These are phyloP conservation scores for Pseudomyrmex cubaensis DNA, from an alignment of 1,140 invertebrate genomes.

Conservation along the genomic window DNA sequence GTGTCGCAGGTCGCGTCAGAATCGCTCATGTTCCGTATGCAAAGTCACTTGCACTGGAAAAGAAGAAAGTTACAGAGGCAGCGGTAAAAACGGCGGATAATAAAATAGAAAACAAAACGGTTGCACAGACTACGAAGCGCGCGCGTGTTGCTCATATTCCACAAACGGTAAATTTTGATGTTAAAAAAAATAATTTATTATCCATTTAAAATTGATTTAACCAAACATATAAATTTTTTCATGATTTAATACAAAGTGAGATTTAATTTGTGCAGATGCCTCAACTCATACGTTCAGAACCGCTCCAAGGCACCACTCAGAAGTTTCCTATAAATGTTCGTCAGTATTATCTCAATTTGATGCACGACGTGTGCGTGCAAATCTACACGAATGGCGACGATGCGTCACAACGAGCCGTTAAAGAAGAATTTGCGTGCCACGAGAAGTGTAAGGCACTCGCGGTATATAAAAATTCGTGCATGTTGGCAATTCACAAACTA, in stretches of 20 bases:
- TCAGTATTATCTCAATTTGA: constrained; percentile 93
- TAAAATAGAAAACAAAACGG: constrained; percentile 85
- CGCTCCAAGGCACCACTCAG: constrained; percentile 90
- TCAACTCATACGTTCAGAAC: constrained; percentile 85
- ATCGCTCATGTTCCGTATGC: constrained; percentile 88
- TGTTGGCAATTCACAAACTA: constrained; percentile 91
- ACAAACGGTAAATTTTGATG: constrained; percentile 81
- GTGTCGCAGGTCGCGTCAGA: constrained; percentile 79
- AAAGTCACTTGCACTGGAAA: constrained; percentile 86
- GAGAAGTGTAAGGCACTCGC: constrained; percentile 91
- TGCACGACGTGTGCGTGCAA: constrained; percentile 94
- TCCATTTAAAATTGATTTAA: no score
- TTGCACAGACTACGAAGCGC: constrained; percentile 89
- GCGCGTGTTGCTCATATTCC: constrained; percentile 90
- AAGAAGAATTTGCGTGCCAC: constrained; percentile 92
- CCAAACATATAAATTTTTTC: no score
- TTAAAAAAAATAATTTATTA: background rate
- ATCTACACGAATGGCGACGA: constrained; percentile 90
- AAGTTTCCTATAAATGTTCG: constrained; percentile 94
- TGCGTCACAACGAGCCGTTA: constrained; percentile 87
- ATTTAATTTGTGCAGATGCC: constrained; percentile 78
- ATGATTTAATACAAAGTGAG: background rate
- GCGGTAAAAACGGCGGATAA: constrained; percentile 72
- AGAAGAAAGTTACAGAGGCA: constrained; percentile 86
- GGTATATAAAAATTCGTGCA: constrained; percentile 94